Percentiles rank a stretch among this genome's conserved stretches.
Evolutionary conservation across 2,888 invertebrate species (phyloP).

Genomic region (Cephus pygmeus): DNA sequence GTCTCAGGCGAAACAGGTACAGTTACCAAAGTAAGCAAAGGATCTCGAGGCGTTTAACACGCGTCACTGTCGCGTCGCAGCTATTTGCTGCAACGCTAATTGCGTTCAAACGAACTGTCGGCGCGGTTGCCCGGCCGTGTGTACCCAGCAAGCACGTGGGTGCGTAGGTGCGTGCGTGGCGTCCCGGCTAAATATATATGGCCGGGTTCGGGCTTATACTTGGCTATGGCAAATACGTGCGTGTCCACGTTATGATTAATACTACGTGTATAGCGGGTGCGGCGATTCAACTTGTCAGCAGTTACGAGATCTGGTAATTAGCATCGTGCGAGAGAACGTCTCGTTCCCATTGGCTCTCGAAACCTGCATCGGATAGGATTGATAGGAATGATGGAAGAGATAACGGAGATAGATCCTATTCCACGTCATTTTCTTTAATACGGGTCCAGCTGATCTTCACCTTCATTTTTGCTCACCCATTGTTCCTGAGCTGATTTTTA

Average conservation of each 20-base stretch:
- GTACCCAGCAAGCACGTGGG: conserved; percentile 11
- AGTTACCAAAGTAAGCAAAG: no score
- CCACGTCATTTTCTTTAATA: no score
- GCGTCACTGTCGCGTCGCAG: no score
- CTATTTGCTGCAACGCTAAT: conserved; percentile 57
- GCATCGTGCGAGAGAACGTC: conserved; percentile 4
- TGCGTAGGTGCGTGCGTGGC: conserved; percentile 26
- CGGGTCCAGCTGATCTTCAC: no score
- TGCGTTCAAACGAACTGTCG: conserved; percentile 64
- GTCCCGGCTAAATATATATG: background rate
- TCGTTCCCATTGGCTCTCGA: no score
- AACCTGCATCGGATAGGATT: no score
- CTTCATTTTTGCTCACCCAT: no score
- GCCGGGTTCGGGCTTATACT: background rate
- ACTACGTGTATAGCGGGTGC: conserved; percentile 30
- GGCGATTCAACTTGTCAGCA: conserved; percentile 47
- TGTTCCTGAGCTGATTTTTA: no score
- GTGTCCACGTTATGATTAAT: conserved; percentile 54
- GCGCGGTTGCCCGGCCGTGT: conserved; percentile 50
- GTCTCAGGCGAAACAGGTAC: no score
- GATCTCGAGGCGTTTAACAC: no score
- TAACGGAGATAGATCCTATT: no score
- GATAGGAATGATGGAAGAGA: no score
- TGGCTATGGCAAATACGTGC: conserved; percentile 16
- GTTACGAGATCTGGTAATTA: conserved; percentile 47